Evolutionary conservation across 2,797 vertebrate genomes (phyloP).

Genomic region (Taenioides sp.): DNA sequence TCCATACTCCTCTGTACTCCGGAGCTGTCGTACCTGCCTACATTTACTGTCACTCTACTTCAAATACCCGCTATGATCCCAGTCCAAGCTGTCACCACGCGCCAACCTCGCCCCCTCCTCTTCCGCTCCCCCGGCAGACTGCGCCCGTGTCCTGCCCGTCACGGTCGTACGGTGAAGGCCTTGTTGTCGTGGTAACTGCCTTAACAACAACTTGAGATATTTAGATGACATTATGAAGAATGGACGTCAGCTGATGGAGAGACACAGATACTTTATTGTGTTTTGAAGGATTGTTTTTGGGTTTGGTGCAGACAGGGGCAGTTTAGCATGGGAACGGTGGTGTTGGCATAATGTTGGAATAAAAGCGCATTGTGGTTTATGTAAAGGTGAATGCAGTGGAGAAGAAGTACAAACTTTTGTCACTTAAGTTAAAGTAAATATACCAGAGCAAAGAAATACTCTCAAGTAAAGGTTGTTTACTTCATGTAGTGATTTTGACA

Average conservation of each 20-base stretch:
- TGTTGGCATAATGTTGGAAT: neutral
- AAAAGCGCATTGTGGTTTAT: neutral
- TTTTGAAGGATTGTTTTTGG: neutral
- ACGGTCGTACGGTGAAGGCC: neutral
- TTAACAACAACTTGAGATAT: neutral
- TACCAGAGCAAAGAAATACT: too few relatives aligned
- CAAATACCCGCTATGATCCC: neutral
- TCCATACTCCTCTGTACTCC: neutral
- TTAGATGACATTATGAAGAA: neutral
- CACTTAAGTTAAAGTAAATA: too few relatives aligned
- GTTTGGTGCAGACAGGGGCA: neutral
- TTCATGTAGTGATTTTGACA: too few relatives aligned
- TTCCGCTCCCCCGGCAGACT: neutral
- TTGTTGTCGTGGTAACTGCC: neutral
- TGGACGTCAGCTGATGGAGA: neutral
- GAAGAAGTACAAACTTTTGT: too few relatives aligned
- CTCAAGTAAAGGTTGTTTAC: too few relatives aligned
- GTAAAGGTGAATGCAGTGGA: neutral
- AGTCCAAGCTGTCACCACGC: neutral
- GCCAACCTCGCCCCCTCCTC: neutral
- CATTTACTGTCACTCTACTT: conserved; percentile 1
- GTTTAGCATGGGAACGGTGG: neutral
- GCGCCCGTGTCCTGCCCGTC: neutral
- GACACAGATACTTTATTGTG: neutral
- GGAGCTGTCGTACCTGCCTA: neutral